phyloP scores from a whole-genome alignment of 2,113 vertebrate species.

The Numenius arquata region DNA sequence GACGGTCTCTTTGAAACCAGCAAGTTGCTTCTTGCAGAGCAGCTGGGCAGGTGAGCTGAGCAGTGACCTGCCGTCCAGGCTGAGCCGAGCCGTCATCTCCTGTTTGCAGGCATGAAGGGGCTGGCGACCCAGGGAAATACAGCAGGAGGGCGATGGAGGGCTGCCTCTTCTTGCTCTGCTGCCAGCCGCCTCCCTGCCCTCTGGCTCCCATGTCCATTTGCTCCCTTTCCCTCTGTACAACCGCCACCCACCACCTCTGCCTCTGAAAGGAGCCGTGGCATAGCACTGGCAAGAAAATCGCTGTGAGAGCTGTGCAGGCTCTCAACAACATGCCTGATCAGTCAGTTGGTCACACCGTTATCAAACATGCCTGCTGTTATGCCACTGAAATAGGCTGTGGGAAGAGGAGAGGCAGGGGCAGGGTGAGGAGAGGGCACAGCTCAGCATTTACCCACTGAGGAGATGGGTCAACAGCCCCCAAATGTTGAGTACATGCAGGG shows the following conservation, averaged over 20 bases:
- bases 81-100: rapidly evolving
- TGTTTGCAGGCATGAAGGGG: neutral
- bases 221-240: rapidly evolving
- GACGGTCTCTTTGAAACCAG: neutral
- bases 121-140: neutral
- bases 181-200: rapidly evolving
- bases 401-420: neutral
- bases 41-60: neutral
- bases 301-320: neutral
- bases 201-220: rapidly evolving
- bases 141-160: rapidly evolving
- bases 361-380: neutral
- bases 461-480: neutral
- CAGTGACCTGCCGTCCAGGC: rapidly evolving
- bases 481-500: neutral
- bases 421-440: neutral
- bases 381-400: neutral
- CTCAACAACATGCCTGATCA: rapidly evolving
- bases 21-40: neutral
- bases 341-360: neutral
- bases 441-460: rapidly evolving
- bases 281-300: neutral
- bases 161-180: neutral
- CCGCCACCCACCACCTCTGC: neutral
- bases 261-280: neutral